These are phyloP conservation scores for Tinamus guttatus DNA, from an alignment of 2,113 vertebrate species.

Conservation along the genomic window DNA sequence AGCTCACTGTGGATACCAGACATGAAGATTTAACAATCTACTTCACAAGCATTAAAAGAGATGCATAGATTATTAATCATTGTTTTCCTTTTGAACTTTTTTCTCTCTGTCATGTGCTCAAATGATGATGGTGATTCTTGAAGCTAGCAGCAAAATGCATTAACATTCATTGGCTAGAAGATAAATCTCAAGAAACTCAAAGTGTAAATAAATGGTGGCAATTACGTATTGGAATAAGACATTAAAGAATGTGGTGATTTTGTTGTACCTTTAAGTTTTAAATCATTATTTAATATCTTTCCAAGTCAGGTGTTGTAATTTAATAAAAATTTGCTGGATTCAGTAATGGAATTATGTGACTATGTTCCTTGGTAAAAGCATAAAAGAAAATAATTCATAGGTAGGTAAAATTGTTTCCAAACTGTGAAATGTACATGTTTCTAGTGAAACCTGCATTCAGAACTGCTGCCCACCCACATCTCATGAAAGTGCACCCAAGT, in stretches of 20 bases:
- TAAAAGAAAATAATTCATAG: not conserved
- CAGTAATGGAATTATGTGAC: not conserved
- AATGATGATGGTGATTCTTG: not conserved
- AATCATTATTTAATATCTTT: constrained; percentile 17
- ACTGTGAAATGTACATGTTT: constrained; percentile 1
- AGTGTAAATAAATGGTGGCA: not conserved
- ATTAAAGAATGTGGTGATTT: not conserved
- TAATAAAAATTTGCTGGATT: not conserved
- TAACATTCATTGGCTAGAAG: not conserved
- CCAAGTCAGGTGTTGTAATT: not conserved
- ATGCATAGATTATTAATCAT: not conserved
- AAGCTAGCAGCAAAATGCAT: not conserved
- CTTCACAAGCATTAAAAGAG: not conserved
- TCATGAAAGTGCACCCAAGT: not conserved
- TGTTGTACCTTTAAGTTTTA: not conserved
- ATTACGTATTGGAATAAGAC: constrained; percentile 1
- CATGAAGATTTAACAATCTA: not conserved
- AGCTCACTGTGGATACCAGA: not conserved
- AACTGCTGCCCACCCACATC: not conserved
- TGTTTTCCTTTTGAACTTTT: not conserved
- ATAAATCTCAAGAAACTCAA: not conserved
- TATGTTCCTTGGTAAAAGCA: not conserved
- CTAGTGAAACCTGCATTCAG: not conserved
- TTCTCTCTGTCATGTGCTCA: not conserved
- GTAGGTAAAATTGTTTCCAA: constrained; percentile 28